Evolutionary conservation across 2,797 vertebrate genomes (phyloP), one percentile per base, ranked within the genome.

Genomic region (Serranus cabrilla): DNA sequence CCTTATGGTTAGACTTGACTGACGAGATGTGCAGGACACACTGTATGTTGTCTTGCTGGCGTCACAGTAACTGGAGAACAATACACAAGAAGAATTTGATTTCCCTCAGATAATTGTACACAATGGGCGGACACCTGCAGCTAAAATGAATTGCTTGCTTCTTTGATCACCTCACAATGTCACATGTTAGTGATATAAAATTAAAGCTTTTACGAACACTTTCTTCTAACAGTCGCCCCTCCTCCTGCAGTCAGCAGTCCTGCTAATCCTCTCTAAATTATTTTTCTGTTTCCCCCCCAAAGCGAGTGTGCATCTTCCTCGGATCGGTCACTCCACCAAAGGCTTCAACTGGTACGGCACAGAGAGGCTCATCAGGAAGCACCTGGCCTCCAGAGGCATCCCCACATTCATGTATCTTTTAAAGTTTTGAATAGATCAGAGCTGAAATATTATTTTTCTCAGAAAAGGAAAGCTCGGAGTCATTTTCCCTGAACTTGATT

Each of bases 311-410:
- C 97, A 99, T 83, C 96, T 99, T 58, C 98, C 98, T 62, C 96
- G 97, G 11, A 97, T 99, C 0, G 97, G 97, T 9, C 95, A 99
- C 42, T 89, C 97, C 72, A 98, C 97, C 1, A 96, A 92, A 92
- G 96, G 90, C 55, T 99, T 99, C 91, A 98, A 98, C 94, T 99
- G 97, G 97, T 99, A 99, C 0, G 96, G 97, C 63, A 98, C 97
- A 0, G 98, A 99, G 89, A 93, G 97, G 52, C 96, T 99, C 67
- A 96, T 98, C 91, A 94, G 93, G 80, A 99, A 98, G 71, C 91
- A 97, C 63, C 91, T 99, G 85, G 93, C 96, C 14, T 72, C 95
- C 51, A 93, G 89, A 84, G 95, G 96, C 13, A 77, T 98, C 80
- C 91, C 96, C 31, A 97, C 97, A 0, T 96, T 94, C 78, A 93